Evolutionary conservation across 1,140 invertebrate species (phyloP).

Genomic region (Listronotus oregonensis): DNA sequence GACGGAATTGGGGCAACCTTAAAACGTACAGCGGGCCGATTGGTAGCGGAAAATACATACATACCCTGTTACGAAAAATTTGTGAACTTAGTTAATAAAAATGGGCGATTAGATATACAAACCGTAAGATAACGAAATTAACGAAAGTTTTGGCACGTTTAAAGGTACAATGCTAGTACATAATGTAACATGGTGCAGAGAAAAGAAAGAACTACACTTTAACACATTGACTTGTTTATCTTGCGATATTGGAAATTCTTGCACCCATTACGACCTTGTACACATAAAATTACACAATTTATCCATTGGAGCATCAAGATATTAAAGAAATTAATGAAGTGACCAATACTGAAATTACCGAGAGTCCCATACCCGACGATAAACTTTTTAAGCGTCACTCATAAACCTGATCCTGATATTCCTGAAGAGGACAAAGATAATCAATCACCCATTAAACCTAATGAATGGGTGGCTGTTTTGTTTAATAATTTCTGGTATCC

Average conservation of each 20-base stretch:
- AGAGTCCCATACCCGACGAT: constrained; percentile 2
- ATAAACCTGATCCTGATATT: background rate
- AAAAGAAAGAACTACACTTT: no score
- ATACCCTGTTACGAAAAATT: no score
- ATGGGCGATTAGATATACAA: no score
- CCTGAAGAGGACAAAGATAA: background rate
- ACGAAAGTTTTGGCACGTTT: no score
- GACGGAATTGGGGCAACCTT: no score
- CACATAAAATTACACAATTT: background rate
- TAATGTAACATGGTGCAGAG: no score
- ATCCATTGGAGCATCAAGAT: background rate
- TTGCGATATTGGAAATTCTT: background rate
- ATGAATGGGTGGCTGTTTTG: background rate
- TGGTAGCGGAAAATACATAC: no score
- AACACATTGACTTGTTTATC: no score
- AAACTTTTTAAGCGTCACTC: constrained; percentile 4
- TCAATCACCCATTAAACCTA: background rate
- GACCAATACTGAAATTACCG: background rate
- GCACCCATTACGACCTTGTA: background rate
- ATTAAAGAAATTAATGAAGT: constrained; percentile 5
- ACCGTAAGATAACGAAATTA: no score
- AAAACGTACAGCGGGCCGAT: no score
- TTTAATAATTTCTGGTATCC: background rate
- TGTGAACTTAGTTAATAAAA: no score
- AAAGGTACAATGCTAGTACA: no score